Evolutionary conservation across 2,888 invertebrate species (phyloP), one percentile per base, ranked within the genome.

Genomic region (Epinotia demarniana): DNA sequence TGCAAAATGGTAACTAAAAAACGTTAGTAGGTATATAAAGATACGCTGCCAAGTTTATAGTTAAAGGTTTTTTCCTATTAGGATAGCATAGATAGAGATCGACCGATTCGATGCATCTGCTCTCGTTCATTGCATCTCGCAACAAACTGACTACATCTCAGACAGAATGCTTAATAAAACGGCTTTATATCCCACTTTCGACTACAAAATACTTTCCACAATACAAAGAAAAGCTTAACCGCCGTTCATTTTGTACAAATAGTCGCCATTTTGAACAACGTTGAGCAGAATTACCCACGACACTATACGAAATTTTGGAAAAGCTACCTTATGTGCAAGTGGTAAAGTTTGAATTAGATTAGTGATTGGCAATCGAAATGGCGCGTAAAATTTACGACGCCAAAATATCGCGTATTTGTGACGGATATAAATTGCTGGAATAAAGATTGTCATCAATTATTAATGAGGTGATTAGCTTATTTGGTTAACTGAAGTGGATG

Each of bases 141-240:
- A 78, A 80, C 81, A 79, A 80, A 82, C 80, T 77, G 77, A 67
- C 78, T 73, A 82, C 80, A 84, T 84, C 80, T 81, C 80, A 79
- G 81, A 84, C 80, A 85, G 83, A 84, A 83, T 81, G 80, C 80
- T 77, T 77, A 79, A 81, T 81, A 84, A 82, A 81, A 80, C 79
- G 80, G 79, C 80, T 78, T 80, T 84, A 84, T 80, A 86, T 84
- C 84, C 73, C 79, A 66, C 79, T 81, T 81, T 79, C 77, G 78
- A 79, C 78, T 80, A 84, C 84, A 85, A 85, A 27, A 68, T 23
- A 18, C 19, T 16, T 9, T 0, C 39, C 39, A 9, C 2, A 11
- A 43, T 8, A 39, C 16, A 43, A 58, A 68, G n/a, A 61, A 43
- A 43, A 43, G 9, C 58, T 57, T 23, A 57, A 68, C 9, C 8